Evolutionary conservation across 2,888 invertebrate species (phyloP), one percentile per base, ranked within the genome.

Genomic region (Drosophila helvetica): DNA sequence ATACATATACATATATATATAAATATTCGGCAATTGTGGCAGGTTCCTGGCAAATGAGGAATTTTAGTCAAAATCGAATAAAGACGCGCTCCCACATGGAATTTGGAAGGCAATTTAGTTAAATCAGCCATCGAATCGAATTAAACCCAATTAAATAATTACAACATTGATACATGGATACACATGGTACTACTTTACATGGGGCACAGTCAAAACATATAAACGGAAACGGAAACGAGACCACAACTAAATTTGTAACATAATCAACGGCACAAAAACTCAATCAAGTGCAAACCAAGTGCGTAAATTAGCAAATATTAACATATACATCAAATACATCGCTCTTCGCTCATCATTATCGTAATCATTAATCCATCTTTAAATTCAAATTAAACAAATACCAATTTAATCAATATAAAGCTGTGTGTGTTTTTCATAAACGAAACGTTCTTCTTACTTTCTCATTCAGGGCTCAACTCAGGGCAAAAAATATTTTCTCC

Each of bases 331-430:
- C 80, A 75, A 19, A 19, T 77, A 12, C 38, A 38, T 38, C 38
- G 6, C 6, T 33, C 38, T n/a, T 38, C 38, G 6, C 6, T 33
- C 27, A 27, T 27, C 8, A 27, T 27, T 27, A 27, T 27, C 27
- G 27, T 27, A 7, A 73, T 68, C 74, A 77, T 77, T 60, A 68
- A 62, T 74, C 66, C 66, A 74, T 74, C 67, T 64, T 78, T 50
- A 79, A 57, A 43, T 54, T 80, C 75, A 65, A 77, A 57, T 75
- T 84, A 80, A 83, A 78, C 74, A 79, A 72, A 62, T 77, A 70
- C 74, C 64, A 77, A 80, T 77, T 81, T 80, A 78, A 85, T 78
- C 73, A 85, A 72, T 86, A 84, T 85, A 85, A 85, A 88, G 84
- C 84, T 85, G 80, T 77, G 60, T 77, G 60, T 70, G 38, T 38